These are phyloP conservation scores for Acanthosepion esculentum DNA, from an alignment of 2,888 invertebrate genomes.

Conservation along the genomic window DNA sequence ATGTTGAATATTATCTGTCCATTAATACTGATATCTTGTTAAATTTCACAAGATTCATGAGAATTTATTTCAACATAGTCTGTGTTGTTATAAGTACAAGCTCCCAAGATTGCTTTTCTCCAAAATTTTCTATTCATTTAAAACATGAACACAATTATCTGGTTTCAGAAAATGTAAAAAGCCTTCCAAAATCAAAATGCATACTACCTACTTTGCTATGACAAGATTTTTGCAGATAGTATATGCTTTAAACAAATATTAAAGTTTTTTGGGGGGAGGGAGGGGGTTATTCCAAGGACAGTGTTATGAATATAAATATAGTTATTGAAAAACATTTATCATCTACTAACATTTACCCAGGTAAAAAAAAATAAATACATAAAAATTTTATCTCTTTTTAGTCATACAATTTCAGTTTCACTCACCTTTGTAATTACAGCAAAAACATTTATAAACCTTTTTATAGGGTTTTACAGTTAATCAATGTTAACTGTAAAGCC, in stretches of 20 bases:
- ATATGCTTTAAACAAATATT: neutral
- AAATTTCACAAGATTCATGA: neutral
- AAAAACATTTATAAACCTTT: neutral
- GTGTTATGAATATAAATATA: neutral
- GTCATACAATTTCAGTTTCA: neutral
- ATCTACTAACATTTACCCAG: too few species aligned
- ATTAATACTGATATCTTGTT: neutral
- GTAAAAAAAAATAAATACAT: too few species aligned
- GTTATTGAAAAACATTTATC: too few species aligned
- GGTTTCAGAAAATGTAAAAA: neutral
- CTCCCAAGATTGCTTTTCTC: neutral
- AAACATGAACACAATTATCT: neutral
- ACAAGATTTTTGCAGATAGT: neutral
- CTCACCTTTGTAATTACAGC: neutral
- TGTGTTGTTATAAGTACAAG: constrained; percentile 18
- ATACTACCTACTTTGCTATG: neutral
- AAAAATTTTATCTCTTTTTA: neutral
- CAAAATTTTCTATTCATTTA: neutral
- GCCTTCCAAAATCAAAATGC: neutral
- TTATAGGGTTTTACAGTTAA: neutral
- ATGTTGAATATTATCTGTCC: neutral
- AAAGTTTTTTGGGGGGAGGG: too few species aligned
- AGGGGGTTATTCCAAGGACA: too few species aligned
- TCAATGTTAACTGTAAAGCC: too few species aligned
- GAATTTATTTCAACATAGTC: constrained; percentile 14